Evolutionary conservation across 1,140 invertebrate species (phyloP), one percentile per base, ranked within the genome.

Genomic region (Pachypsylla venusta): DNA sequence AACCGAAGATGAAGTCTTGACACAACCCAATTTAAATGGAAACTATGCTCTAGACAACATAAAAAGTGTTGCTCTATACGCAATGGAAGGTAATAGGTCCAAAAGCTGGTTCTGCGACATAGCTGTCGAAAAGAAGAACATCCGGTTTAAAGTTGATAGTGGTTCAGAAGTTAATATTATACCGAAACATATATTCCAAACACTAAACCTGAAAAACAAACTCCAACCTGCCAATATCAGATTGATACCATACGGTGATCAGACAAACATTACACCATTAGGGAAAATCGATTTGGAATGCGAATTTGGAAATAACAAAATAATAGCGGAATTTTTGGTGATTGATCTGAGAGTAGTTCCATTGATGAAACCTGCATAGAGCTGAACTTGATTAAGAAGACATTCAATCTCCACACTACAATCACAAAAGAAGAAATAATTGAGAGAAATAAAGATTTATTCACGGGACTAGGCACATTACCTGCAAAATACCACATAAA

Each of bases 381-480:
- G 40, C 63, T 64, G 26, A 64, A 66, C 22, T 58, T 67, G 14
- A 56, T 66, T 28, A 10, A 61, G 61, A 59, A 61, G 61, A 30
- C 66, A 56, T 40, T 63, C 60, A 0, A 42, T 59, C 40, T 56
- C 10, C 56, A 58, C 25, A 19, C 24, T 25, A 61, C 1, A 4
- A 27, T 27, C 35, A 39, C 53, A 28, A 61, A 63, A 25, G 19
- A 57, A 12, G 25, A 54, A 54, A 28, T 61, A n/a, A 27, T 59
- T n/a, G 2, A 56, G 27, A 27, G 57, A 28, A 57, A 64, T 48
- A 22, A 53, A 28, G 60, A 64, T 60, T 19, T 65, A 24, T 65
- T 65, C 25, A 40, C 57, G 24, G 61, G 64, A 25, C 57, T 63
- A 48, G 64, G 63, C 1, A 56, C 55, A 25, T 5, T 64, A 0